phyloP scores from a whole-genome alignment of 2,113 vertebrate species.

The Sarotherodon lohbergeri region DNA sequence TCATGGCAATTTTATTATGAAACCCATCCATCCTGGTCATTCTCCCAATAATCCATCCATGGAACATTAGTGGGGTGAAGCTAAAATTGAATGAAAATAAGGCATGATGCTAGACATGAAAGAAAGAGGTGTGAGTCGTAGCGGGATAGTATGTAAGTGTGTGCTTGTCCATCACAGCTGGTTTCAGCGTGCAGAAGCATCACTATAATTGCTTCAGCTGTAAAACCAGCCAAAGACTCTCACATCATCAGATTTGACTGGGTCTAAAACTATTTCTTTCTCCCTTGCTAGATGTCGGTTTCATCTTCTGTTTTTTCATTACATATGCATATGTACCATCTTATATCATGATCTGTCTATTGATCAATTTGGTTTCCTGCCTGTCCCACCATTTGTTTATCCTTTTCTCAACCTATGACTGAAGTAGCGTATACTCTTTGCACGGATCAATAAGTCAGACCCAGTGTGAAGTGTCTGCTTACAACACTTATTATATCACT shows the following conservation, averaged over 20 bases:
- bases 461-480: constrained; percentile 32
- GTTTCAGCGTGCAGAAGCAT: constrained; percentile 30
- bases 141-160: constrained; percentile 12
- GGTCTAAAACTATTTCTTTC: not conserved
- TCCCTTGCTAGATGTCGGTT: not conserved
- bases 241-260: constrained; percentile 4
- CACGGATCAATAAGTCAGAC: constrained; percentile 48
- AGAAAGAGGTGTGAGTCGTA: not conserved
- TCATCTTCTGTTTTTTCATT: not conserved
- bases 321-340: not conserved
- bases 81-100: not conserved
- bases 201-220: constrained; percentile 51
- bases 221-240: constrained; percentile 35
- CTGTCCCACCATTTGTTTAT: not conserved
- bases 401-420: constrained; percentile 15
- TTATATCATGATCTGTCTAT: not conserved
- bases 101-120: not conserved
- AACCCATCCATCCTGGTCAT: constrained; percentile 7
- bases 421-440: not conserved
- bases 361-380: not conserved
- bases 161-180: constrained; percentile 32
- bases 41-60: not conserved
- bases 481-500: constrained; percentile 40
- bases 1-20: constrained; percentile 26
- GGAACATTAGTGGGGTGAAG: not conserved